These are phyloP conservation scores for Cottoperca gobio DNA, from an alignment of 2,797 vertebrate genomes.

Conservation along the genomic window DNA sequence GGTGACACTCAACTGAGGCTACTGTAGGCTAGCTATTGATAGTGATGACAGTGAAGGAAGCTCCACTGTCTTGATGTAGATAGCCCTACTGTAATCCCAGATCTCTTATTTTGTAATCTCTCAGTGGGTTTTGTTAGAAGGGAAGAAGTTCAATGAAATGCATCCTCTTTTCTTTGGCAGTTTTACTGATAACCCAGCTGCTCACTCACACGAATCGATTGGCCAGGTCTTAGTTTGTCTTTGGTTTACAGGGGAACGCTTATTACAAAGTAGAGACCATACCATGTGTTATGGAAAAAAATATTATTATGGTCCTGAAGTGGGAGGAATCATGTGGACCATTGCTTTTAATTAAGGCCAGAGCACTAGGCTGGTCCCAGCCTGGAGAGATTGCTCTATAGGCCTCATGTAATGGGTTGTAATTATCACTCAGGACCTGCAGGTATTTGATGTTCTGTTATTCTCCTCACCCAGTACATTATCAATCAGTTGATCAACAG, in stretches of 20 bases:
- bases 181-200: not conserved
- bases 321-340: not conserved
- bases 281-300: not conserved
- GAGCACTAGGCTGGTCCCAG: not conserved
- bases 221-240: not conserved
- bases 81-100: not conserved
- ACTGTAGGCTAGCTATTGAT: too few relatives aligned
- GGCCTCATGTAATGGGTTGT: not conserved
- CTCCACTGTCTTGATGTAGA: not conserved
- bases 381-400: constrained; percentile 13
- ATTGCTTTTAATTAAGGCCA: not conserved
- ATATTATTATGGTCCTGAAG: not conserved
- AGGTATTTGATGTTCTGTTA: not conserved
- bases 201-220: not conserved
- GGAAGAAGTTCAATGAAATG: not conserved
- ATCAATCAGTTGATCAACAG: too few relatives aligned
- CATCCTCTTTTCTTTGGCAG: constrained; percentile 4
- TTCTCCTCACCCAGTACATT: not conserved
- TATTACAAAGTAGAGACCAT: not conserved
- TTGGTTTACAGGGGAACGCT: not conserved
- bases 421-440: not conserved
- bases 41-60: not conserved
- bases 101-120: not conserved
- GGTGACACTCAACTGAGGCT: not conserved
- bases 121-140: not conserved